These are phyloP conservation scores for Orcinus orca DNA, from an alignment of 2,113 vertebrate genomes.

Conservation along the genomic window DNA sequence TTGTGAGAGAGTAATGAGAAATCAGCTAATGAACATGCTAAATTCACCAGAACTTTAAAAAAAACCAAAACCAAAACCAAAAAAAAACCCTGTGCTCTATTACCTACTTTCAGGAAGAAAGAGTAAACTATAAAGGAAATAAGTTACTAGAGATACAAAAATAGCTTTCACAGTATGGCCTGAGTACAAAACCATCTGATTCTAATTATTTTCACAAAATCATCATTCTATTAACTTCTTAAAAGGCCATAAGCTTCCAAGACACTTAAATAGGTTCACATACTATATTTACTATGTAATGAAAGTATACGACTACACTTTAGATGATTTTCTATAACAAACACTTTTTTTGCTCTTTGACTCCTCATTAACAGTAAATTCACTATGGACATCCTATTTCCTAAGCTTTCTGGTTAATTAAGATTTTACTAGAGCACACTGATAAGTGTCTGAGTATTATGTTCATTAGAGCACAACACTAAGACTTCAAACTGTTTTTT, in stretches of 20 bases:
- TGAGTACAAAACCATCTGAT: not conserved
- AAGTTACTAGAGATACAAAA: not conserved
- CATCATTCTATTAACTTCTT: not conserved
- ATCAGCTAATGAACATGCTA: not conserved
- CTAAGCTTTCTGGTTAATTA: constrained; percentile 1
- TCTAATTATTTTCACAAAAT: not conserved
- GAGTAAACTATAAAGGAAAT: constrained; percentile 13
- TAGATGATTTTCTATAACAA: not conserved
- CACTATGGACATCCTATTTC: not conserved
- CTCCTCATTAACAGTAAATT: constrained; percentile 18
- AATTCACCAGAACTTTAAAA: not conserved
- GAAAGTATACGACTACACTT: not conserved
- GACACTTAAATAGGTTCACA: not conserved
- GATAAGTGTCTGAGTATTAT: not conserved
- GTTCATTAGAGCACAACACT: not conserved
- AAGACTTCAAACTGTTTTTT: constrained; percentile 6
- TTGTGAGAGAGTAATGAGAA: not conserved
- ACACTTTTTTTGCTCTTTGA: not conserved
- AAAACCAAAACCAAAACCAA: too few relatives aligned
- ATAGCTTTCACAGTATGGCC: not conserved
- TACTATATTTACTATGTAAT: not conserved
- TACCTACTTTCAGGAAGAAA: not conserved
- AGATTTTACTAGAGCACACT: not conserved
- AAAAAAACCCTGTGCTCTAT: not conserved
- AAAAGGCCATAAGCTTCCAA: not conserved